Evolutionary conservation across 1,140 invertebrate genomes (phyloP), one percentile per base, ranked within the genome.

Genomic region (Charaxes varanes): DNA sequence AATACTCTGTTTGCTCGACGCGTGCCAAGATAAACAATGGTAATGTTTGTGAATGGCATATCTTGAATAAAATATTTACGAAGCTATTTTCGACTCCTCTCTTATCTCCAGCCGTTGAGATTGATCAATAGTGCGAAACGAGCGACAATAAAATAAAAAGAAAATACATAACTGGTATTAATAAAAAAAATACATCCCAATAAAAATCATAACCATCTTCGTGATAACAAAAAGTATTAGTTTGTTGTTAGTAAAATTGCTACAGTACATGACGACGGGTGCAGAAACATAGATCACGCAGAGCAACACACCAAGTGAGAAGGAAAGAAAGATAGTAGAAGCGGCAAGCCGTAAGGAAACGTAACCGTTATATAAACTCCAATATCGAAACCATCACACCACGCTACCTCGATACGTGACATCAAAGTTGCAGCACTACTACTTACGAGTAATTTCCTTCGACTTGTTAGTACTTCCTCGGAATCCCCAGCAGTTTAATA

Each of bases 391-490:
- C 70, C 71, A 72, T 66, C 59, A 82, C 71, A 79, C 73, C 74
- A 70, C 62, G 65, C 72, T 74, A 79, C 72, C 70, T 74, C 55
- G 56, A 67, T 74, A 73, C 44, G 59, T 69, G 66, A 81, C 72
- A 77, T 70, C 76, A 66, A 77, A 37, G 65, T 63, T 55, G 31
- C 53, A 65, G 42, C 59, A 58, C 62, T 74, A 76, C 71, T 81
- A 79, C 76, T 64, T 67, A 67, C 60, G 43, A 70, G 49, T 51
- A 52, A 64, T 53, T 38, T 19, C 16, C 65, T 70, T 68, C 54
- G 22, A 12, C 40, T 38, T 30, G 18, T 3, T 55, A 33, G 34
- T 46, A 18, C 45, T 52, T 72, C 70, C 68, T 45, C 45, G 65
- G 18, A 37, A 59, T 61, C 60, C 68, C 17, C 49, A 15, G 61